Conservation (phyloP, 2,113 vertebrate species). For the Oxyura jamaicensis region DNA sequence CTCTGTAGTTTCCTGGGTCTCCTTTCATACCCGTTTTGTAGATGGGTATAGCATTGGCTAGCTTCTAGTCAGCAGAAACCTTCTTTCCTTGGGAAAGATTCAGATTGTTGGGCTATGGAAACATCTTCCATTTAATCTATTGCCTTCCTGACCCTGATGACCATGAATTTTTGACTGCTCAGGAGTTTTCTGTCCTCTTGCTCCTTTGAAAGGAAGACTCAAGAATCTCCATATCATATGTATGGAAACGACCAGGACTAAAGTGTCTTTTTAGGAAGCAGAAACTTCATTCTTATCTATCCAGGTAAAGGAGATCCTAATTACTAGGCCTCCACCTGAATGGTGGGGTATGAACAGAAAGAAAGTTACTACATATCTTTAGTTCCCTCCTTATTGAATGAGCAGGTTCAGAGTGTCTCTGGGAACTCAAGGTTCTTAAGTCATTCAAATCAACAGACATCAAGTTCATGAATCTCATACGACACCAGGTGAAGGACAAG, state of each 20-base stretch:
- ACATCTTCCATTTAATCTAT: background rate
- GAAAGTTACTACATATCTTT: background rate
- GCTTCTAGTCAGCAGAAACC: too few relatives aligned
- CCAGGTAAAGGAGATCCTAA: background rate
- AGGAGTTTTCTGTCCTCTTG: background rate
- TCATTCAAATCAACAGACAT: background rate
- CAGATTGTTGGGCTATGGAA: background rate
- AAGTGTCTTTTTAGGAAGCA: background rate
- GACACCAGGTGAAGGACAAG: background rate
- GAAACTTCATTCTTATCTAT: background rate
- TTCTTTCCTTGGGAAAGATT: background rate
- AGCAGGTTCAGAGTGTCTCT: background rate
- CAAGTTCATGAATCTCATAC: rapidly evolving
- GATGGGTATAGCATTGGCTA: too few relatives aligned
- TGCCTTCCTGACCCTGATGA: background rate
- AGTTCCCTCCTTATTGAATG: background rate
- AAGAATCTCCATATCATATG: background rate
- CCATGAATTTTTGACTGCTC: background rate
- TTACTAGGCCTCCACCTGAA: background rate
- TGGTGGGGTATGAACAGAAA: background rate
- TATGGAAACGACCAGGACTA: background rate
- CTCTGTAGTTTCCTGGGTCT: too few relatives aligned
- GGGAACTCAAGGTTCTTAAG: background rate
- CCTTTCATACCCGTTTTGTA: too few relatives aligned
- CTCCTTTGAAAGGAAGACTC: background rate